Base-by-base conservation (phyloP, 2,888 invertebrate genomes). In the Sesamia inferens region DNA sequence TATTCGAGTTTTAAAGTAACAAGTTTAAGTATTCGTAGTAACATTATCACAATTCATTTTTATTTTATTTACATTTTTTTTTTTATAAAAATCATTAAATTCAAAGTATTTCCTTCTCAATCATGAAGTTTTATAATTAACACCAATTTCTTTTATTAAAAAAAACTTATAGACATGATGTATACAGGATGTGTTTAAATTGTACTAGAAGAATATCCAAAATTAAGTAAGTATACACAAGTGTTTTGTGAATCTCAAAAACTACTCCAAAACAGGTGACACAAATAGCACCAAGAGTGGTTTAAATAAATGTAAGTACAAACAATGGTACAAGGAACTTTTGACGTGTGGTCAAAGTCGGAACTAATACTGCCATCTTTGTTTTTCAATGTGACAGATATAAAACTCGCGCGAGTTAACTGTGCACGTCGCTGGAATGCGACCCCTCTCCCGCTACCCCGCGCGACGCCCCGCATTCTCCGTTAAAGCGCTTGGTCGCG, bases 11-110 rank as follows among this genome's bases (percentile, higher is more conserved):
- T 54, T 24, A 51, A 76, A 59, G 48, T 61, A 78, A 70, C 54
- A 54, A 5, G 7, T 57, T 59, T 64, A 71, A 76, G 68, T 78
- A 61, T 82, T 79, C 75, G 70, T 59, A 71, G 68, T 51, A 82
- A 51, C 64, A 55, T 81, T 81, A 81, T 81, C 81, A 81, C 81
- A 81, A 79, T 81, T 74, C 67, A 63, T 74, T 61, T 69, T 75
- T 55, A 68, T 73, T 78, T 62, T 76, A 76, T 78, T 78, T 78
- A 76, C 78, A 76, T 44, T 57, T 22, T 78, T 0, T 16, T 47
- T 51, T 51, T n/a, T 19, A n/a, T 51, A 78, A 76, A 76, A 76
- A 80, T 64, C 31, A 19, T 61, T 5, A 22, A 42, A 47, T 59
- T 78, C 47, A 70, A 70, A 54, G 39, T 22, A 10, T 19, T 24